Base-by-base conservation (phyloP, 2,113 vertebrate genomes). In the Zosterops hypoxanthus region DNA sequence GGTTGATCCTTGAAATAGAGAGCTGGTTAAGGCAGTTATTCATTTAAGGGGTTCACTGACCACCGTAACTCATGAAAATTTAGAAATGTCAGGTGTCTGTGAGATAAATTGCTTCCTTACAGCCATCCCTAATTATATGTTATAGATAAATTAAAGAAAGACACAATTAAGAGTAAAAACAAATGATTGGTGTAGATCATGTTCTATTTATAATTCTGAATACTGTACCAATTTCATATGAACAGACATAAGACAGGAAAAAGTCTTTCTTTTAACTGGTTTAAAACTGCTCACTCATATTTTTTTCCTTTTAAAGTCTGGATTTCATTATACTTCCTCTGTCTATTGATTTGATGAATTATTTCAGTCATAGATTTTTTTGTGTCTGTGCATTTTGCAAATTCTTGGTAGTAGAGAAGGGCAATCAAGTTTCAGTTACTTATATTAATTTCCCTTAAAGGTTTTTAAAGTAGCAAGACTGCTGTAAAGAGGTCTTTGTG, bases 31-130 rank as follows among this genome's bases (percentile, higher is more conserved):
- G 24, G 47, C 14, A 91, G 59, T 92, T 91, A 93, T 94, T 95
- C 41, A 70, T 92, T 95, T 47, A 29, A 59, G 18, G 33, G 33
- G 2, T 95, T 94, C 84, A 70, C 57, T 0, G 50, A 52, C 90
- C 79, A 79, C 26, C 29, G 55, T 63, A 93, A 36, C 4, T 94
- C 86, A 88, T 8, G 55, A 91, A 94, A 91, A 47, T 86, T 93
- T 89, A 64, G 64, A 95, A 92, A 92, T 91, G 72, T 66, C 91
- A 93, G 76, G 26, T 66, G 68, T 57, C 90, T 47, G n/a, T 71
- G 89, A 93, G 46, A 95, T 83, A 41, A 87, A 82, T 89, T 89
- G 12, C 33, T 92, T 33, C 46, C 52, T 60, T 82, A 63, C 14
- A 94, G 34, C 36, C 50, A 71, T 72, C 34, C 94, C 81, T 80